phyloP scores from a whole-genome alignment of 2,113 vertebrate genomes.

The Cebus imitator region DNA sequence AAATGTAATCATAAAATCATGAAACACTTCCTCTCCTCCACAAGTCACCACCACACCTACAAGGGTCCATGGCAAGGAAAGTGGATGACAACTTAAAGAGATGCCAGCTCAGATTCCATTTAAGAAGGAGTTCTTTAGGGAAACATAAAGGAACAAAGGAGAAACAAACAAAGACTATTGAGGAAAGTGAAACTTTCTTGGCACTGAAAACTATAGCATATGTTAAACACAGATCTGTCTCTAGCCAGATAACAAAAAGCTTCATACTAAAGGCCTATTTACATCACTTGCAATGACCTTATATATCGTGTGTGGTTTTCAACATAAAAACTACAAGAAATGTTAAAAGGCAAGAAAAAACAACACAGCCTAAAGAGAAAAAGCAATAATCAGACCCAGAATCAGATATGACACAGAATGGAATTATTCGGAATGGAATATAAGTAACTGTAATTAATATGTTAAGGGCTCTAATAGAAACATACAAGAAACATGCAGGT shows the following conservation, averaged over 20 bases:
- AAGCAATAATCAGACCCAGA: background rate
- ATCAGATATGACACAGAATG: background rate
- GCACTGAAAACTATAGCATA: background rate
- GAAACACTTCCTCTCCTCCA: background rate
- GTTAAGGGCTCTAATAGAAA: background rate
- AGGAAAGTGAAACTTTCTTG: background rate
- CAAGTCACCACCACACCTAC: background rate
- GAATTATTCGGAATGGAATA: background rate
- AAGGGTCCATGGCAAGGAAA: background rate
- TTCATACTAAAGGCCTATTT: background rate
- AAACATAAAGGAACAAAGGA: background rate
- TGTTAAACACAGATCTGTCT: background rate
- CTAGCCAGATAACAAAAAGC: background rate
- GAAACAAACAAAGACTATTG: background rate
- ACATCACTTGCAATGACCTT: background rate
- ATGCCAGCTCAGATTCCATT: background rate
- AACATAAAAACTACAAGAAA: background rate
- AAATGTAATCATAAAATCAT: background rate
- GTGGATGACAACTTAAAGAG: background rate
- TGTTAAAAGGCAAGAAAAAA: background rate
- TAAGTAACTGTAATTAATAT: background rate
- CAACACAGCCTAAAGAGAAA: background rate
- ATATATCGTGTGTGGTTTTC: background rate
- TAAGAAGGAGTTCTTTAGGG: background rate
- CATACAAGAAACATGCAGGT: background rate